Conservation (phyloP, 2,113 vertebrate species). For the Datnioides undecimradiatus region DNA sequence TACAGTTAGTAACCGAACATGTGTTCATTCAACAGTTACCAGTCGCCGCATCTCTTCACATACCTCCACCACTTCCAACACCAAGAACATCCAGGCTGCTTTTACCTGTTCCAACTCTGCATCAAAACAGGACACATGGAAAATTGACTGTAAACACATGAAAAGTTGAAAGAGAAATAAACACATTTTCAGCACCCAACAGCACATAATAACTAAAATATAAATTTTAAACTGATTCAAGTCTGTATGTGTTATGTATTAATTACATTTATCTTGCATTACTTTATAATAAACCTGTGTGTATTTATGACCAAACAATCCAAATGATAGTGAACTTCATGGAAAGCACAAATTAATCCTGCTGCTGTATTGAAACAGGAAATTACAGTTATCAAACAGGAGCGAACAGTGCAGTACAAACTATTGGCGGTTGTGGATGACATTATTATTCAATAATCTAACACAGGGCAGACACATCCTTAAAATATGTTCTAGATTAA, state of each 20-base stretch:
- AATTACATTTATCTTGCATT: too few species aligned
- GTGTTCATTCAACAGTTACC: not conserved
- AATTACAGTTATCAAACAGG: not conserved
- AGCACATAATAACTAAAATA: not conserved
- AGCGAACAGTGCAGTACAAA: not conserved
- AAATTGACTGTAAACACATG: not conserved
- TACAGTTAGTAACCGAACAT: not conserved
- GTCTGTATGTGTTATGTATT: too few species aligned
- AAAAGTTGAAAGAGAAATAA: not conserved
- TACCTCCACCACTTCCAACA: slow-evolving; percentile 90
- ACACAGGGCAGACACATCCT: not conserved
- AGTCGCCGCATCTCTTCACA: slow-evolving; percentile 28
- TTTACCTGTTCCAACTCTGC: slow-evolving; percentile 85
- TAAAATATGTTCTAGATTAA: not conserved
- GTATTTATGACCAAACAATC: too few species aligned
- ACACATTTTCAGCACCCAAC: not conserved
- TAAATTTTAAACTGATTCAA: too few species aligned
- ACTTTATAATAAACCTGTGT: too few species aligned
- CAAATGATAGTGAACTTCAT: too few species aligned
- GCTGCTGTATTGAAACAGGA: not conserved
- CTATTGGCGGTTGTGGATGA: not conserved
- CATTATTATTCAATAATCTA: too few species aligned
- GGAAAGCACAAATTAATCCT: not conserved
- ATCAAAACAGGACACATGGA: slow-evolving; percentile 28
- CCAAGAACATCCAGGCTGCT: slow-evolving; percentile 88